Evolutionary conservation across 2,888 invertebrate genomes (phyloP).

Genomic region (Aleiodes leptofemur): DNA sequence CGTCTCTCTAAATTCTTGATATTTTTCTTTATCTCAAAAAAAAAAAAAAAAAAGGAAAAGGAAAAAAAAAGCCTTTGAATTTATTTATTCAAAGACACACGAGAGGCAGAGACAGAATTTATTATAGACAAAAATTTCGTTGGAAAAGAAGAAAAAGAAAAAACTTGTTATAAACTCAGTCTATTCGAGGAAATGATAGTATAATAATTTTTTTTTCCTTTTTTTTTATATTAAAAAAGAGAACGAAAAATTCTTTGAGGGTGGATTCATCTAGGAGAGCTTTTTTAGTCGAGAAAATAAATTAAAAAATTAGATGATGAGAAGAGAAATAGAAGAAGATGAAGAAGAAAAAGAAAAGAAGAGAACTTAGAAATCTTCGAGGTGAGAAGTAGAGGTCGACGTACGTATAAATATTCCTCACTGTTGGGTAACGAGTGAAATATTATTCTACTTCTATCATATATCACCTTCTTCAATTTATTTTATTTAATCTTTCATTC

Average conservation of each 20-base stretch:
- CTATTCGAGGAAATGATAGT: too few species aligned
- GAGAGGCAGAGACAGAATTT: too few species aligned
- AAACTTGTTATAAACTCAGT: conserved; percentile 28
- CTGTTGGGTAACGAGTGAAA: conserved; percentile 43
- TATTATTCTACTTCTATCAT: conserved; percentile 40
- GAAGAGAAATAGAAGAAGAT: not conserved
- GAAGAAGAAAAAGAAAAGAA: conserved; percentile 13
- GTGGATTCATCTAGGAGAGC: not conserved
- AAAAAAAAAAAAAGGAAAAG: not conserved
- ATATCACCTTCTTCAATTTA: conserved; percentile 28
- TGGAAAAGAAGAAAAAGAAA: too few species aligned
- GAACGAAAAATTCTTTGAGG: not conserved
- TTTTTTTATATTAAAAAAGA: not conserved
- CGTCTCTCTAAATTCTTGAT: conserved; percentile 19
- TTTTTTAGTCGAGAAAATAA: not conserved
- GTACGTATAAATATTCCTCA: conserved; percentile 46
- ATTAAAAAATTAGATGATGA: not conserved
- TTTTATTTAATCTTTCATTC: conserved; percentile 16
- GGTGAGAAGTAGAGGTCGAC: conserved; percentile 35
- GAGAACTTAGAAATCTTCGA: conserved; percentile 19
- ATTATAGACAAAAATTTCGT: too few species aligned
- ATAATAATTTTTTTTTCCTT: too few species aligned
- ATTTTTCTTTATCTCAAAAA: conserved; percentile 1
- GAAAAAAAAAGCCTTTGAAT: too few species aligned
- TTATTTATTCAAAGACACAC: too few species aligned